Evolutionary conservation across 1,140 invertebrate genomes (phyloP), one percentile per base, ranked within the genome.

Genomic region (Gonatopus flavifemur): DNA sequence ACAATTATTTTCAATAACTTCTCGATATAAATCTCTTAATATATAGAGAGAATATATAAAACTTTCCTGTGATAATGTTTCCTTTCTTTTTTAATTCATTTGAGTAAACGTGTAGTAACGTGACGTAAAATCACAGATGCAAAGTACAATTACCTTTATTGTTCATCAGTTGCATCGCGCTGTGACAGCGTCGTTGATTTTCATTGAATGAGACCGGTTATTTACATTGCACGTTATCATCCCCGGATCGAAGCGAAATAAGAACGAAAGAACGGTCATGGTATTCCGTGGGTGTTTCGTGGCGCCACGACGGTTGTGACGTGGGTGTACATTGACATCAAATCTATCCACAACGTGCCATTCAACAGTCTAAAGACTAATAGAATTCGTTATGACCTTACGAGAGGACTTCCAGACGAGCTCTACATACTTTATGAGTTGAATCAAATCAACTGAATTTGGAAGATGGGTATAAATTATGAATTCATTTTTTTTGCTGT

Each of bases 231-330:
- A 9, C 24, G n/a, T 18, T 33, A 22, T 38, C 42, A 53, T 38
- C 42, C 32, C 39, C n/a, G 8, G 6, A 4, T 35, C 8, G 44
- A 16, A 7, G 1, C 20, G 19, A 21, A 9, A 0, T 9, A n/a
- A n/a, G n/a, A n/a, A 10, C 28, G 20, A 5, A 40, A 3, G n/a
- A 50, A 41, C 46, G 12, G 24, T 33, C 13, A 16, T 36, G 13
- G 8, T 16, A 20, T 10, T 21, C 25, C 42, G 53, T 48, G 39
- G 49, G 39, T 48, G 53, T 44, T 59, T 24, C n/a, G 13, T 25
- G 57, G 57, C 45, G 50, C 45, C 55, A 15, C 25, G 45, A 45
- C 30, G 41, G 28, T 53, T 20, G 24, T 49, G 43, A 55, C 44
- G 58, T 47, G 33, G 54, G 38, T 22, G 43, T 48, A 12, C 16